Evolutionary conservation across 2,888 invertebrate species (phyloP).

Genomic region (Rhagonycha fulva): DNA sequence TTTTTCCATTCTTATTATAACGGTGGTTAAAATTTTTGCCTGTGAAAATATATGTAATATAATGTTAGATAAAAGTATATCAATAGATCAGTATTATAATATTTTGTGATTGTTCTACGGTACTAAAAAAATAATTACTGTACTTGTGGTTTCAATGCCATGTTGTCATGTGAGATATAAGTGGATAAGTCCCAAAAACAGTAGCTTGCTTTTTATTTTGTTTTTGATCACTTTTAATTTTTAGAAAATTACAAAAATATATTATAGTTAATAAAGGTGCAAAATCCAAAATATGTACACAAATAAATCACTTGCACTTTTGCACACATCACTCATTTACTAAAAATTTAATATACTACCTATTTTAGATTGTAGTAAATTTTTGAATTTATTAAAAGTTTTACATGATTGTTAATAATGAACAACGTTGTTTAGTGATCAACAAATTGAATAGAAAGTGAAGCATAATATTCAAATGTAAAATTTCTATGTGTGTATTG

Average conservation of each 20-base stretch:
- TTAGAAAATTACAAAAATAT: neutral
- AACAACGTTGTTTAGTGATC: conserved; percentile 16
- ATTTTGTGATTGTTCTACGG: conserved; percentile 32
- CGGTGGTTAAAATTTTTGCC: conserved; percentile 27
- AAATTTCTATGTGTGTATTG: conserved; percentile 23
- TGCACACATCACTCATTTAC: conserved; percentile 16
- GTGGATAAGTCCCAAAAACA: conserved; percentile 16
- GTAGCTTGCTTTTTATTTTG: conserved; percentile 30
- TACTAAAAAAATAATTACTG: conserved; percentile 21
- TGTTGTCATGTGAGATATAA: conserved; percentile 17
- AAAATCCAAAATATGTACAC: conserved; percentile 12
- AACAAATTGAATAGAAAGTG: conserved; percentile 29
- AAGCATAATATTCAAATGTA: conserved; percentile 32
- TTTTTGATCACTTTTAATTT: conserved; percentile 25
- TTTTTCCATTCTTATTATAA: conserved; percentile 24
- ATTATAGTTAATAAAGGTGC: neutral
- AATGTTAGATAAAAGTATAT: conserved; percentile 31
- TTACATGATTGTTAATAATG: neutral
- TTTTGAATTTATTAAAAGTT: neutral
- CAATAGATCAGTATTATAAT: conserved; percentile 35
- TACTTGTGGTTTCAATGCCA: conserved; percentile 25
- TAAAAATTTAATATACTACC: neutral
- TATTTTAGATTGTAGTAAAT: conserved; percentile 1
- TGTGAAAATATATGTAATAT: conserved; percentile 35
- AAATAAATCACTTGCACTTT: conserved; percentile 20